These are phyloP conservation scores for Todus mexicanus DNA, from an alignment of 2,797 vertebrate species.

Conservation along the genomic window DNA sequence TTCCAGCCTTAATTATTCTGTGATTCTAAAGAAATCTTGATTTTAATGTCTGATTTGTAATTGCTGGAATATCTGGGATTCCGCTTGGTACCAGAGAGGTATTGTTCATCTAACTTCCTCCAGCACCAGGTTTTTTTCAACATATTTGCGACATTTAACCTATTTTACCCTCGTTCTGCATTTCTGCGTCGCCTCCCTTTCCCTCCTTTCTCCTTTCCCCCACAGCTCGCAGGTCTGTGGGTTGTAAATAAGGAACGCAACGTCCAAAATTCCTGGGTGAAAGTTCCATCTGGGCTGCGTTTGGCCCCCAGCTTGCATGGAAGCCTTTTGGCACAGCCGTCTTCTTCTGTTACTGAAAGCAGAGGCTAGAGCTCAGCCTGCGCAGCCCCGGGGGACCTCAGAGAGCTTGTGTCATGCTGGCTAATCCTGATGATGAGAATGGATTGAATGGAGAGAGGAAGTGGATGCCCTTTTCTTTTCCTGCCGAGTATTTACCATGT, in stretches of 20 bases:
- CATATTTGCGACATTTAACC: background rate
- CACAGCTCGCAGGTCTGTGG: background rate
- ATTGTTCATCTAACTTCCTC: background rate
- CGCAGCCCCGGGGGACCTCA: constrained; percentile 7
- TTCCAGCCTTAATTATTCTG: no score
- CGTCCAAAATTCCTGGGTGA: constrained; percentile 5
- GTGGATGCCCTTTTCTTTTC: constrained; percentile 53
- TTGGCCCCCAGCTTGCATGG: background rate
- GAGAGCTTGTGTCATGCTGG: constrained; percentile 45
- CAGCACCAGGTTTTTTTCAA: background rate
- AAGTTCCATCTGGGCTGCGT: constrained; percentile 40
- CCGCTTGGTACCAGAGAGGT: background rate
- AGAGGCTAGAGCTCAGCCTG: constrained; percentile 31
- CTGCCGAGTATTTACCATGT: constrained; percentile 41
- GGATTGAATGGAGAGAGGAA: constrained; percentile 66
- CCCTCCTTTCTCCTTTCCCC: background rate
- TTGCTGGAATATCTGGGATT: background rate
- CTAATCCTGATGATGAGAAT: constrained; percentile 61
- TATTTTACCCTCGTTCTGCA: background rate
- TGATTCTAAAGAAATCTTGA: background rate
- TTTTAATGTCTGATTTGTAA: background rate
- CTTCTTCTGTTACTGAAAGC: constrained; percentile 32
- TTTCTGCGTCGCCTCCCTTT: background rate
- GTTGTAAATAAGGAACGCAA: background rate
- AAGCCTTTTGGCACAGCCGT: constrained; percentile 7